Evolutionary conservation across 2,113 vertebrate genomes (phyloP).

Genomic region (Bagarius yarrelli): DNA sequence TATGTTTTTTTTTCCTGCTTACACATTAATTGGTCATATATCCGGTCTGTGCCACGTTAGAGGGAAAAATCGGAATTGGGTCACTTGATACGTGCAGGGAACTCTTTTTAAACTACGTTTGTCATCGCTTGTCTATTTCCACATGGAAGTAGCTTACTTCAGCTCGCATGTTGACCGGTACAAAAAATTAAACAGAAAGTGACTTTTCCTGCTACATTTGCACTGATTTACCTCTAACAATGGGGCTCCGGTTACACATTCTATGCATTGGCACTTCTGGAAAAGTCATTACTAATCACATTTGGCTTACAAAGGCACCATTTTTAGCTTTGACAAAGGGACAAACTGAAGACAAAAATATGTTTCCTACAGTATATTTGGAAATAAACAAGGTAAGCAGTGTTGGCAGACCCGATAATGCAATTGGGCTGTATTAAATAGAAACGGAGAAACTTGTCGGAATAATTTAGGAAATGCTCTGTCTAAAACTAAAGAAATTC

Average conservation of each 20-base stretch:
- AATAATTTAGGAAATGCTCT: constrained; percentile 20
- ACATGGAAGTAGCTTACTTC: too few species aligned
- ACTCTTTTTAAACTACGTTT: too few species aligned
- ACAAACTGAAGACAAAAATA: constrained; percentile 49
- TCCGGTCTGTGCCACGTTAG: too few species aligned
- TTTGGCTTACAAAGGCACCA: constrained; percentile 32
- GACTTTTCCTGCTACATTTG: neutral
- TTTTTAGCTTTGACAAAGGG: constrained; percentile 51
- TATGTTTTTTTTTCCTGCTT: too few species aligned
- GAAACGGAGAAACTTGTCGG: constrained; percentile 23
- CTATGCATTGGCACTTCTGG: constrained; percentile 54
- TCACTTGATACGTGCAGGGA: too few species aligned
- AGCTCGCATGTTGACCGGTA: too few species aligned
- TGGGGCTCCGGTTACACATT: constrained; percentile 43
- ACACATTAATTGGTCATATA: too few species aligned
- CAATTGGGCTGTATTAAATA: constrained; percentile 53
- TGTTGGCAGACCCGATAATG: constrained; percentile 58
- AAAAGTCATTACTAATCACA: constrained; percentile 56
- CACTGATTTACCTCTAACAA: too few species aligned
- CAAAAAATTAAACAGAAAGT: neutral
- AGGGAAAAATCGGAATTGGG: too few species aligned
- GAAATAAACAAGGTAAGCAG: constrained; percentile 52
- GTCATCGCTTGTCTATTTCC: too few species aligned
- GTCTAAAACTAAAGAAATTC: constrained; percentile 31
- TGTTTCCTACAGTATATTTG: neutral